Base-by-base conservation (phyloP, 2,797 vertebrate genomes). In the Diplodus puntazzo region DNA sequence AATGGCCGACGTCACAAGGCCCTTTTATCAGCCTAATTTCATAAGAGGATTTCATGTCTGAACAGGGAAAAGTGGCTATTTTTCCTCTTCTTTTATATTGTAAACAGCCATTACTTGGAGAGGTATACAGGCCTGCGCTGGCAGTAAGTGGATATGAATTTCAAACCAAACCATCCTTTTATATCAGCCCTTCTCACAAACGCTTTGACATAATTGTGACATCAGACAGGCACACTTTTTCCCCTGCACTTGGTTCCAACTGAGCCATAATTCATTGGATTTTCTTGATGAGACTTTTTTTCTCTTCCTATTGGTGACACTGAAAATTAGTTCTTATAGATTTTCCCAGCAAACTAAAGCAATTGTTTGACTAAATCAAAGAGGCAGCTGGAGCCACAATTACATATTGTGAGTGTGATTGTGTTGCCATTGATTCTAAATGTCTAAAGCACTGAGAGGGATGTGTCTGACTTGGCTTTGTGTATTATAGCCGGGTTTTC, bases 11-110 rank as follows among this genome's bases (percentile, higher is more conserved):
- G 86, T 90, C 92, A 92, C 93, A 92, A 93, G 91, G 92, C 89
- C 90, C 88, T 95, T 94, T 94, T 94, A 94, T 95, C 94, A 90
- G 91, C 90, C 90, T 95, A 94, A 92, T 94, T 91, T 94, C 91
- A 92, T 92, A 90, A 92, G 91, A 93, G 92, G 90, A 91, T 92
- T 95, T 90, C 84, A 88, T 90, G 92, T 94, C 91, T 88, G 88
- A 89, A 89, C 88, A 84, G 65, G 70, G 86, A 89, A 85, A 93
- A 92, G 89, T 90, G 88, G 92, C 89, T 88, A 91, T 92, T 94
- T 93, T 93, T 92, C 90, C 92, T 91, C 85, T 92, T 92, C 89
- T 93, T 94, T 94, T 91, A 94, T 93, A 91, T 93, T 93, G 93
- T 93, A 93, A 94, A 94, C 92, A 94, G 89, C 90, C 91, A 93